A percentile compares a stretch with the other conserved stretches of the same genome.
These are phyloP conservation scores for Heliconius charithonia DNA, from an alignment of 2,888 invertebrate genomes.

Conservation along the genomic window DNA sequence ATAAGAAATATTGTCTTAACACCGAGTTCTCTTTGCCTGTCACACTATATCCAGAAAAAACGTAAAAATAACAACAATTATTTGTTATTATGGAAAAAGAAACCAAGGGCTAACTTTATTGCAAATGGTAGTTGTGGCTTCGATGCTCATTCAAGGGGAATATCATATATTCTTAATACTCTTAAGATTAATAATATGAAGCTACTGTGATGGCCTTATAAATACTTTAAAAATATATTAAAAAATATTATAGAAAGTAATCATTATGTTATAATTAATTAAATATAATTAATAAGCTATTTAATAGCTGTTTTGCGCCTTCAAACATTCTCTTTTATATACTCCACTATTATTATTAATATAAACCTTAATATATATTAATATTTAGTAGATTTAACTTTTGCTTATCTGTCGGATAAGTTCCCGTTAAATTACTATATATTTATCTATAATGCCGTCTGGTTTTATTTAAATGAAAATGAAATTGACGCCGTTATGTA, in stretches of 20 bases:
- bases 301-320: constrained; percentile 32
- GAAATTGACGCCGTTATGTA: background rate
- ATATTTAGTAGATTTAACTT: background rate
- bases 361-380: background rate
- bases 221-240: background rate
- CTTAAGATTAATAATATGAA: too few species aligned
- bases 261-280: background rate
- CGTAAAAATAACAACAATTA: background rate
- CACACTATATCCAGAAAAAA: background rate
- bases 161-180: too few species aligned
- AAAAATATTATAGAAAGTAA: background rate
- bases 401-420: background rate
- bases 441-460: background rate
- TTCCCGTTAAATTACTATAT: background rate
- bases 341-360: constrained; percentile 27
- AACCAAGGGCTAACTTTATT: background rate
- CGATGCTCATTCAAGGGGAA: background rate
- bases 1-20: background rate
- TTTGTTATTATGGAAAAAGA: background rate
- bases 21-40: background rate
- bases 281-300: constrained; percentile 30
- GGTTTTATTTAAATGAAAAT: background rate
- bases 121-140: background rate
- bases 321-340: constrained; percentile 34
- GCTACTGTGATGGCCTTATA: background rate